A percentile compares a stretch with the other conserved stretches of the same genome.
These are phyloP conservation scores for Drosophila birchii DNA, from an alignment of 2,888 invertebrate species.

Conservation along the genomic window DNA sequence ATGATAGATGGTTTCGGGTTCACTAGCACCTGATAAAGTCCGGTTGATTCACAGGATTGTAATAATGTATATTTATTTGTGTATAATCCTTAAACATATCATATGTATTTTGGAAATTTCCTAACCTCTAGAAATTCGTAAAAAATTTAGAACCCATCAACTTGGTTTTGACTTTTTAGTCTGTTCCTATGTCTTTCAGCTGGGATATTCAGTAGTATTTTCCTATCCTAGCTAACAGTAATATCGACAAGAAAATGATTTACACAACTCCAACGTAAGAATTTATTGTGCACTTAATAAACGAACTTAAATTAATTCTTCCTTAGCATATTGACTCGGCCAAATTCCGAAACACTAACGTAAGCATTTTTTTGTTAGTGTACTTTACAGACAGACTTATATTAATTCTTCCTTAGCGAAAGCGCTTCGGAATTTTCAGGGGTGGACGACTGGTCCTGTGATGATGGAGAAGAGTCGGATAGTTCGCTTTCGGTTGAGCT, in stretches of 20 bases:
- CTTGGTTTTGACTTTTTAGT: not conserved
- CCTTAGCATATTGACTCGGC: too few species aligned
- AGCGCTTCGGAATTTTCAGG: not conserved
- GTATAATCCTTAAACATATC: too few species aligned
- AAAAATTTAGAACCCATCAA: not conserved
- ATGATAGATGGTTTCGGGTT: not conserved
- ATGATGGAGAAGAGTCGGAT: not conserved
- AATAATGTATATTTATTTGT: not conserved
- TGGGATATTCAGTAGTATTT: not conserved
- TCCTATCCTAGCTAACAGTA: not conserved
- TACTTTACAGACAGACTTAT: not conserved
- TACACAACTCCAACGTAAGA: not conserved
- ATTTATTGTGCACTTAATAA: too few species aligned
- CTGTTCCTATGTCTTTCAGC: too few species aligned
- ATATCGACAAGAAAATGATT: not conserved
- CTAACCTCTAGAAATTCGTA: too few species aligned
- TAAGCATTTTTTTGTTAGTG: too few species aligned
- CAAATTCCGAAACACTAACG: too few species aligned
- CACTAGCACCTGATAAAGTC: slow-evolving; percentile 13
- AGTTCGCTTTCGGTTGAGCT: not conserved
- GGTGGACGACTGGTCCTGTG: too few species aligned
- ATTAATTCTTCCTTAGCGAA: not conserved
- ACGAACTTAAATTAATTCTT: not conserved
- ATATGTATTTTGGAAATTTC: too few species aligned
- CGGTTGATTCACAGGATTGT: not conserved